Evolutionary conservation across 2,113 vertebrate species (phyloP).

Genomic region (Oryzias curvinotus): DNA sequence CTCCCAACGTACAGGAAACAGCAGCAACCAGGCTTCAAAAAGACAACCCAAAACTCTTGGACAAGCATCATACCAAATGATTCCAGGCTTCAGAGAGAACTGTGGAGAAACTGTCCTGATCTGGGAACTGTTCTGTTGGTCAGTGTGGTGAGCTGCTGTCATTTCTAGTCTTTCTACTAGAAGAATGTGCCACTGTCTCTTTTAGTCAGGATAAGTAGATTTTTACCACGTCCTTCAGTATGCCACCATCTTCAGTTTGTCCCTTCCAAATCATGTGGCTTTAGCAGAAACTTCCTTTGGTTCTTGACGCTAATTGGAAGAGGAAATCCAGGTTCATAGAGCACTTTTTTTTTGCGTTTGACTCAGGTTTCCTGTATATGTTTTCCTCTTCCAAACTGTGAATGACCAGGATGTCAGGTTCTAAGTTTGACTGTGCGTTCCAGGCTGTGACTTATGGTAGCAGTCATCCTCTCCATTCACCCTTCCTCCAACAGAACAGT

Average conservation of each 20-base stretch:
- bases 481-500: no score
- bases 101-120: background rate
- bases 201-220: conserved; percentile 10
- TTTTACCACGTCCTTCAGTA: conserved; percentile 10
- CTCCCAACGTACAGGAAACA: background rate
- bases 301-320: no score
- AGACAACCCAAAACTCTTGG: conserved; percentile 3
- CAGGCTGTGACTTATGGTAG: no score
- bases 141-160: conserved; percentile 1
- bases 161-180: conserved; percentile 14
- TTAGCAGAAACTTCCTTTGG: no score
- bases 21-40: background rate
- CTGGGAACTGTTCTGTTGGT: conserved; percentile 8
- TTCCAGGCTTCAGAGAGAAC: background rate
- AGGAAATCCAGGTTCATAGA: no score
- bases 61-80: conserved; percentile 49
- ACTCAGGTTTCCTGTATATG: no score
- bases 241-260: background rate
- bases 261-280: no score
- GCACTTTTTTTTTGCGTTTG: no score
- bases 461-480: no score
- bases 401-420: no score
- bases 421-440: no score
- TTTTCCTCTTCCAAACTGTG: no score
- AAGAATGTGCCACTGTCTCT: conserved; percentile 52